These are phyloP conservation scores for Rafetus swinhoei DNA, from an alignment of 2,113 vertebrate species.

Conservation along the genomic window DNA sequence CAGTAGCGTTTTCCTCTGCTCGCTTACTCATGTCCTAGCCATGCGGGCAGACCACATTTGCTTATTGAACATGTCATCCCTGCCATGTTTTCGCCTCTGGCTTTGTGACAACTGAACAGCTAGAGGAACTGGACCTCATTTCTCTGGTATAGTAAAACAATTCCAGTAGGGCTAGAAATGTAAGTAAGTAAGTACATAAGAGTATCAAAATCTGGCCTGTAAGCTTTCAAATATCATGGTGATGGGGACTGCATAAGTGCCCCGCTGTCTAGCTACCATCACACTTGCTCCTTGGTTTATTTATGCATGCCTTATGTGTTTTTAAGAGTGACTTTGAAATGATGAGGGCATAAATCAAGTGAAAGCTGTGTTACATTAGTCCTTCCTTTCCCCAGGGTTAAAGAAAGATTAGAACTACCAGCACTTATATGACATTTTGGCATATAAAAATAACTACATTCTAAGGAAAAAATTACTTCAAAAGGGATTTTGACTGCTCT, in stretches of 20 bases:
- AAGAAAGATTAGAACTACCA: background rate
- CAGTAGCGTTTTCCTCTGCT: too few relatives aligned
- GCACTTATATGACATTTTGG: background rate
- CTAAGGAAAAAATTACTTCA: background rate
- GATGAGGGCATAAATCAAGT: background rate
- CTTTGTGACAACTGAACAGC: too few relatives aligned
- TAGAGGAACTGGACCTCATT: too few relatives aligned
- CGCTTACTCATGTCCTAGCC: too few relatives aligned
- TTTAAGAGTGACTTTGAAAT: background rate
- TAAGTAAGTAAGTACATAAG: background rate
- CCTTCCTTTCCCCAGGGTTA: background rate
- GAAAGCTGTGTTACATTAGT: background rate
- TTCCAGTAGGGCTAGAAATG: background rate
- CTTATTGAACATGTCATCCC: too few relatives aligned
- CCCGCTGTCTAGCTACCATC: background rate
- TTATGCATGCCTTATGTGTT: background rate
- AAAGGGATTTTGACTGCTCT: conserved; percentile 12
- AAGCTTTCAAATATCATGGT: background rate
- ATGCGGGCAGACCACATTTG: too few relatives aligned
- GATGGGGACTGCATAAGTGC: background rate
- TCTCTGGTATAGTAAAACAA: background rate
- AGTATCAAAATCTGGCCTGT: background rate
- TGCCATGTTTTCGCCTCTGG: too few relatives aligned
- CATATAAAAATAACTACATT: background rate
- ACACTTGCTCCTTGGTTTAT: background rate